Evolutionary conservation across 2,113 vertebrate species (phyloP).

Genomic region (Cyanocitta stelleri): DNA sequence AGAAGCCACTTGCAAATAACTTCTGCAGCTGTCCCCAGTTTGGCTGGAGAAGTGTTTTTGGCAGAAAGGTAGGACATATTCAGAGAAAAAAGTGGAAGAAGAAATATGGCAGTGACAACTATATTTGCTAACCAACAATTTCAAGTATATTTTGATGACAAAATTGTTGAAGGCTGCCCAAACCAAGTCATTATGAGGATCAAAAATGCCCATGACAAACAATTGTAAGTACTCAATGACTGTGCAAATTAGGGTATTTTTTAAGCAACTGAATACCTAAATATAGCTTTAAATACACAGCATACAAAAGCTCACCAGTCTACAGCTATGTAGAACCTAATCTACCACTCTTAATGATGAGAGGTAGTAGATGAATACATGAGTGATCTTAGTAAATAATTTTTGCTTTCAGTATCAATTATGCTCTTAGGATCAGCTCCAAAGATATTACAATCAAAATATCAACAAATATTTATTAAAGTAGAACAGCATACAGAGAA

Average conservation of each 20-base stretch:
- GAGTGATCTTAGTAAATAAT: neutral
- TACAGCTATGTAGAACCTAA: neutral
- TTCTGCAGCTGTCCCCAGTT: neutral
- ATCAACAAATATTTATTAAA: conserved; percentile 25
- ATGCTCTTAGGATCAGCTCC: neutral
- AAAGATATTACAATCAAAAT: neutral
- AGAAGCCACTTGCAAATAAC: neutral
- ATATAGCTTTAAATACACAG: neutral
- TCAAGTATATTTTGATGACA: neutral
- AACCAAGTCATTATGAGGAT: neutral
- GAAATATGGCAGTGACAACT: neutral
- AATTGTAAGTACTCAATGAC: neutral
- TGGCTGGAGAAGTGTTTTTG: neutral
- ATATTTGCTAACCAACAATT: neutral
- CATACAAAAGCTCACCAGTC: neutral
- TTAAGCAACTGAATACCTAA: neutral
- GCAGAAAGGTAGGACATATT: neutral
- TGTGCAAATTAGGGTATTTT: neutral
- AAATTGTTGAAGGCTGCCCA: neutral
- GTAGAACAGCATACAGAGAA: neutral
- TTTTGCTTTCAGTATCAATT: neutral
- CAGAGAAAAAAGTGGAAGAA: neutral
- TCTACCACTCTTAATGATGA: neutral
- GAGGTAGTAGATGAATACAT: neutral
- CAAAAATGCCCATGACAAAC: neutral